Evolutionary conservation across 2,113 vertebrate species (phyloP), one percentile per base, ranked within the genome.

Genomic region (Speoplatyrhinus poulsoni): DNA sequence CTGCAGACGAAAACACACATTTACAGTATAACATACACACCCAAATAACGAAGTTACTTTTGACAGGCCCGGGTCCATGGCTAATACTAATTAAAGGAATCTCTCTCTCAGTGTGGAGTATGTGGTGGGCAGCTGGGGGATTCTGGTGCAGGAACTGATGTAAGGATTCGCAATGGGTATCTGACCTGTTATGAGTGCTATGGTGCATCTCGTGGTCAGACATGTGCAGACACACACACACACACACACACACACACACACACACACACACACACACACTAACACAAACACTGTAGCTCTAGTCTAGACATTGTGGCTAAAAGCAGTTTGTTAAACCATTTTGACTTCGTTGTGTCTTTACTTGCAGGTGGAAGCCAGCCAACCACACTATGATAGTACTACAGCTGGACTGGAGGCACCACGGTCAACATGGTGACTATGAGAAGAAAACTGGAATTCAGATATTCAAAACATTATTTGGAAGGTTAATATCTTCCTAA

Each of bases 181-280:
- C 94, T 99, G 6, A 99, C 95, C 85, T 99, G 97, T 86, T 94
- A 95, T 0, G 94, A 97, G 53, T 99, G 97, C 85, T 99, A 98
- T 60, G 85, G 95, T 73, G 91, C 94, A 86, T 95, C 96, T 81
- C 92, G 95, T 71, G 96, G 96, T 98, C 82, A 95, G 94, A 89
- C 62, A 54, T 49, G 15, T 58, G 53, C 59, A 54, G 36, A 54
- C 49, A 9, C n/a, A 12, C 47, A n/a, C 67, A 46, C 59, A 62
- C 60, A 47, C 52, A 10, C 36, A 26, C 49, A 19, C 56, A 12
- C 32, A 11, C 36, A 32, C 17, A 8, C 12, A n/a, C 67, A 46
- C 59, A 54, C 49, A 9, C n/a, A 12, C 47, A n/a, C 67, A 46
- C 59, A 62, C 60, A 47, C 52, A 10, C 36, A 26, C 49, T 9